Conservation (phyloP, 2,797 vertebrate genomes). For the Graptemys geographica region DNA sequence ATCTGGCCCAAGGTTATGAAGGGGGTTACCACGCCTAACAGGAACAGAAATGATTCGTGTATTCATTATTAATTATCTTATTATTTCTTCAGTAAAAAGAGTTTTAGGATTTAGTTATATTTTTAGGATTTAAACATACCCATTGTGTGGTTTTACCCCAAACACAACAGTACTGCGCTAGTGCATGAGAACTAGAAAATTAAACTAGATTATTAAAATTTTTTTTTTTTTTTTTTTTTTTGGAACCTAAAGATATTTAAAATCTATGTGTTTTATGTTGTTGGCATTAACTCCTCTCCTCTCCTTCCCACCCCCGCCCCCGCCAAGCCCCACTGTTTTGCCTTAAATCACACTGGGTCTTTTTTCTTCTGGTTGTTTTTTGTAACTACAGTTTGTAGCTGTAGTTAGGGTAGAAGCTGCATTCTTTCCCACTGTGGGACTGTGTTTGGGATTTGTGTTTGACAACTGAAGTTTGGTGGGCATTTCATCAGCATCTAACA, state of each 20-base stretch:
- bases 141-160: neutral
- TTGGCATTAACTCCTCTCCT: neutral
- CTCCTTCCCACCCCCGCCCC: neutral
- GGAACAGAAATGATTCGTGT: neutral
- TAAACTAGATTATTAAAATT: neutral
- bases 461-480: neutral
- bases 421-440: neutral
- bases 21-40: neutral
- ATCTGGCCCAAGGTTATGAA: neutral
- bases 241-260: neutral
- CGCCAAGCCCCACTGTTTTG: neutral
- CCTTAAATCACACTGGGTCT: neutral
- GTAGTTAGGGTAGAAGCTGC: neutral
- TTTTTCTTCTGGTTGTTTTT: neutral
- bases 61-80: neutral
- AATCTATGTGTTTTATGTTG: neutral
- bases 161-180: neutral
- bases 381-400: accelerated
- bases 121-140: neutral
- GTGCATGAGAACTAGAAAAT: accelerated
- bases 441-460: neutral
- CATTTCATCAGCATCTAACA: neutral
- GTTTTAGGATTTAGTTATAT: neutral
- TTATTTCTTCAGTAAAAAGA: neutral
- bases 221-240: neutral